A percentile compares a stretch with the other conserved stretches of the same genome.
phyloP scores from a whole-genome alignment of 2,888 invertebrate genomes.

The Dryobotodes eremita region DNA sequence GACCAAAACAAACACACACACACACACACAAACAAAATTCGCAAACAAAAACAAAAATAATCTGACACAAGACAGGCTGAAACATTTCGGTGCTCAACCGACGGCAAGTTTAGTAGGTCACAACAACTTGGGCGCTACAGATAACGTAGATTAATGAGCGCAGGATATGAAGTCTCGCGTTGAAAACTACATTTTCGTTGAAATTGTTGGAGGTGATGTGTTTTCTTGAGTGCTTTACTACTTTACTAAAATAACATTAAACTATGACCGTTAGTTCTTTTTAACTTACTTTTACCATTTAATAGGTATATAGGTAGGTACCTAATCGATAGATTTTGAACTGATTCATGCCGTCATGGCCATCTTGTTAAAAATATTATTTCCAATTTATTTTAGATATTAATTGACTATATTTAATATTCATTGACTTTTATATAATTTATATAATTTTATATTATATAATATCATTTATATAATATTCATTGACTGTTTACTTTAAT shows the following conservation, averaged over 20 bases:
- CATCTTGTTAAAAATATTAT: not conserved
- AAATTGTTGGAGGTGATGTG: conserved; percentile 40
- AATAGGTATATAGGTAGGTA: too few relatives aligned
- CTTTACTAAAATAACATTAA: not conserved
- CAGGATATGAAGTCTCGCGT: conserved; percentile 63
- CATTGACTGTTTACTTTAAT: too few relatives aligned
- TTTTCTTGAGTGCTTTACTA: conserved; percentile 26
- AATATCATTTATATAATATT: too few relatives aligned
- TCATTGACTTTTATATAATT: too few relatives aligned
- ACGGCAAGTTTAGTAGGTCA: conserved; percentile 59
- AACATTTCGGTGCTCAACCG: conserved; percentile 44
- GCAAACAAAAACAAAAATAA: conserved; percentile 56
- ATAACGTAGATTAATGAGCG: conserved; percentile 66
- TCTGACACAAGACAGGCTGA: conserved; percentile 63
- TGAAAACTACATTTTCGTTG: conserved; percentile 63
- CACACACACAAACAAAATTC: conserved; percentile 19
- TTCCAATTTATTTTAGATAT: too few relatives aligned
- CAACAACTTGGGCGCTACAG: conserved; percentile 61
- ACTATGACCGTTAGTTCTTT: too few relatives aligned
- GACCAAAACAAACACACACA: conserved; percentile 15
- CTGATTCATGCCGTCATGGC: too few relatives aligned
- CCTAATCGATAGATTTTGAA: too few relatives aligned
- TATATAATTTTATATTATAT: too few relatives aligned
- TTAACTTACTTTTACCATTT: too few relatives aligned
- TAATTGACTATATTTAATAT: too few relatives aligned